Percentiles rank a stretch among this genome's conserved stretches.
phyloP scores from a whole-genome alignment of 2,797 vertebrate species.

The Tragopan temminckii region DNA sequence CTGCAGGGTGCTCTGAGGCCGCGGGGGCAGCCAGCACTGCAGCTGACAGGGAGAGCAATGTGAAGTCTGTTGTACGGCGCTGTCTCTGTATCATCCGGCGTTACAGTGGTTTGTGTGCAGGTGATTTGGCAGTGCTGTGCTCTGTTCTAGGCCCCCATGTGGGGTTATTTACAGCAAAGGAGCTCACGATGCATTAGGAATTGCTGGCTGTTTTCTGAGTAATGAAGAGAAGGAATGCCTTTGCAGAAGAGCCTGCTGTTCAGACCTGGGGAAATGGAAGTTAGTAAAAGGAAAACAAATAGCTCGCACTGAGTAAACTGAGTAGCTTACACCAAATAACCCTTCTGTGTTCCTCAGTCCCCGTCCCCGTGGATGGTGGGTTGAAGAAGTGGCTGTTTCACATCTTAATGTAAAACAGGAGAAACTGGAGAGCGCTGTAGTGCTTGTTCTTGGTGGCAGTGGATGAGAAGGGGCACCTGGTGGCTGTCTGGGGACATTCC shows the following conservation, averaged over 20 bases:
- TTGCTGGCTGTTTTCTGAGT: not conserved
- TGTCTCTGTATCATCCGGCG: no score
- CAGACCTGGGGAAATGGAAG: not conserved
- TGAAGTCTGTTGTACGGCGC: no score
- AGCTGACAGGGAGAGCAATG: no score
- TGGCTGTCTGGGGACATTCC: not conserved
- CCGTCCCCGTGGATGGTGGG: not conserved
- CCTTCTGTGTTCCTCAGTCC: not conserved
- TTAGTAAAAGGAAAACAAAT: not conserved
- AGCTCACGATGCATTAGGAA: not conserved
- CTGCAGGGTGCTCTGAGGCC: no score
- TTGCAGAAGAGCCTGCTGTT: not conserved
- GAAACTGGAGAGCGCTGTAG: not conserved
- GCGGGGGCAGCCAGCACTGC: no score
- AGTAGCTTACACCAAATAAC: no score
- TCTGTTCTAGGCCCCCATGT: not conserved
- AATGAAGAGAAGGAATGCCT: not conserved
- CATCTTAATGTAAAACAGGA: not conserved
- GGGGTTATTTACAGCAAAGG: not conserved
- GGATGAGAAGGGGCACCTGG: not conserved
- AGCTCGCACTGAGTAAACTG: not conserved
- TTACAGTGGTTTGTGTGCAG: not conserved
- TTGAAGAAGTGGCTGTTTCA: accelerated
- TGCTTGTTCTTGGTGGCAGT: not conserved
- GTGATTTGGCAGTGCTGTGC: not conserved